Conservation (phyloP, 1,140 invertebrate species). For the Solenopsis invicta region DNA sequence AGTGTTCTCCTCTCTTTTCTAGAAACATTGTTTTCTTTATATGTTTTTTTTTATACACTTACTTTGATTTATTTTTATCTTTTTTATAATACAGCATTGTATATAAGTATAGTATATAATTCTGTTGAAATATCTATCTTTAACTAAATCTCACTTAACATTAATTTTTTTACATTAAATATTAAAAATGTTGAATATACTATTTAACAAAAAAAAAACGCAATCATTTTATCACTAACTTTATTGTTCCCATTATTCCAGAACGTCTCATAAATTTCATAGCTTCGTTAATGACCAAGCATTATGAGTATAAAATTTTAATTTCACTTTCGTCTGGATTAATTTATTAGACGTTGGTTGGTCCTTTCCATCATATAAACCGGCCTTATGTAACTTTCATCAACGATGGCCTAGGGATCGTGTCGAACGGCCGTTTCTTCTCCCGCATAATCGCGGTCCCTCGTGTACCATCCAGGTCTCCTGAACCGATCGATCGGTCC, state of each 20-base stretch:
- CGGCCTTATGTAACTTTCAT: constrained; percentile 71
- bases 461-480: constrained; percentile 49
- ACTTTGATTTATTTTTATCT: not conserved
- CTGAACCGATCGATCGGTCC: constrained; percentile 61
- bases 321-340: not conserved
- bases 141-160: not conserved
- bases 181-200: not conserved
- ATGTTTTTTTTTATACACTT: not conserved
- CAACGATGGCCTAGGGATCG: constrained; percentile 68
- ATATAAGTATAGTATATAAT: not conserved
- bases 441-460: constrained; percentile 68
- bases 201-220: too few relatives aligned
- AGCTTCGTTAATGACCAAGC: not conserved
- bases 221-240: not conserved
- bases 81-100: not conserved
- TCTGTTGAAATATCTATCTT: not conserved
- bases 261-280: not conserved
- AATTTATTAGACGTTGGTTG: constrained; percentile 52
- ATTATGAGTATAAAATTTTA: not conserved
- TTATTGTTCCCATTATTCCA: not conserved
- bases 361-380: constrained; percentile 58
- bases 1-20: not conserved
- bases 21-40: not conserved
- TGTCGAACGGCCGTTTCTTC: constrained; percentile 61
- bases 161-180: constrained; percentile 2